Evolutionary conservation across 1,140 invertebrate species (phyloP), one percentile per base, ranked within the genome.

Genomic region (Parapsyche elsis): DNA sequence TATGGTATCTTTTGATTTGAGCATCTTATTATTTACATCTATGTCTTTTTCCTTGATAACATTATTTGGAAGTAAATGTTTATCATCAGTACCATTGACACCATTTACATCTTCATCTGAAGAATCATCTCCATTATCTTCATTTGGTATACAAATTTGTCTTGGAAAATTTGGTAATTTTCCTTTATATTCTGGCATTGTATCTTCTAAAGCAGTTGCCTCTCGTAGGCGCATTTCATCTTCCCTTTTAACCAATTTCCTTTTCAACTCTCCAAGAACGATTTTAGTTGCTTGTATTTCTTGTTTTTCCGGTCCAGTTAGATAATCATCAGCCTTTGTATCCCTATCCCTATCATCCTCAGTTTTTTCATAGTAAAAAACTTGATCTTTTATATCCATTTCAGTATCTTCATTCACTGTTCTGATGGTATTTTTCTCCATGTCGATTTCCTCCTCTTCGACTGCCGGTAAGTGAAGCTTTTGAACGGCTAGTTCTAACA

Each of bases 141-240:
- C 71, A 44, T 46, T n/a, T 19, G 38, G 24, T 5, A 30, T 4
- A 53, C 10, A 9, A 16, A 89, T 89, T 80, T 89, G 88, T 59
- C 87, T 85, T 0, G 87, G 87, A 67, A 89, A 89, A 67, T 89
- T 86, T 0, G 88, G 88, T 44, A 88, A 74, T 23, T 78, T 81
- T 16, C 78, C 82, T 84, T 86, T 86, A 9, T 87, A 79, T 71
- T 88, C 85, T 0, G 88, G 88, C 88, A 89, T 89, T 0, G 88
- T 88, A 84, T 87, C 88, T 0, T 83, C 85, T 10, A 89, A 44
- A 10, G 88, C 88, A 79, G 86, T 86, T 19, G 87, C 86, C 74
- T 89, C 88, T 76, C 88, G 84, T 59, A 88, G 87, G 0, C 88
- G 83, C 88, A 89, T 89, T 9, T 87, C 53, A 70, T 89, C 88